phyloP scores from a whole-genome alignment of 2,113 vertebrate species.

The Bagarius yarrelli region DNA sequence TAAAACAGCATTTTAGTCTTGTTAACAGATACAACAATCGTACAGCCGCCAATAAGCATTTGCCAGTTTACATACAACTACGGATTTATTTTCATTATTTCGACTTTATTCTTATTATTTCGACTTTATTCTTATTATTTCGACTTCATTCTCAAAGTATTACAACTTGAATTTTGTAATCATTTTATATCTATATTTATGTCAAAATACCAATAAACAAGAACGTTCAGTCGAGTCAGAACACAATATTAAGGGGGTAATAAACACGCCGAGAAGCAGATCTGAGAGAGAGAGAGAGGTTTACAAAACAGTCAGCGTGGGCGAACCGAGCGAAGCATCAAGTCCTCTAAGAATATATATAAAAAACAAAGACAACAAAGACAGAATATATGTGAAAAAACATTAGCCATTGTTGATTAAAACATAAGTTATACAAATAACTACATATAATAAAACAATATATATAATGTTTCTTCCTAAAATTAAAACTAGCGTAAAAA shows the following conservation, averaged over 20 bases:
- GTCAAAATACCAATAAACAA: background rate
- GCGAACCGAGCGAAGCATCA: background rate
- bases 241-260: background rate
- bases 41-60: no score
- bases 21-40: no score
- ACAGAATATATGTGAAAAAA: no score
- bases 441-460: background rate
- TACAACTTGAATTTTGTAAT: no score
- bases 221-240: background rate
- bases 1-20: no score
- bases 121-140: no score
- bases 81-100: no score
- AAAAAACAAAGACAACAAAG: background rate
- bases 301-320: slow-evolving; percentile 10
- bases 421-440: background rate
- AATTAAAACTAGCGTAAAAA: background rate
- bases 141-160: no score
- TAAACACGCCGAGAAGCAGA: slow-evolving; percentile 7
- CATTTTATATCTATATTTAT: no score
- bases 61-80: no score
- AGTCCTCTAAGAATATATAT: slow-evolving; percentile 4
- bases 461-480: no score
- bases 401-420: background rate
- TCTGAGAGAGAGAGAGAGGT: slow-evolving; percentile 14
- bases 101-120: no score